Evolutionary conservation across 1,140 invertebrate species (phyloP), one percentile per base, ranked within the genome.

Genomic region (Zaprionus vittiger): DNA sequence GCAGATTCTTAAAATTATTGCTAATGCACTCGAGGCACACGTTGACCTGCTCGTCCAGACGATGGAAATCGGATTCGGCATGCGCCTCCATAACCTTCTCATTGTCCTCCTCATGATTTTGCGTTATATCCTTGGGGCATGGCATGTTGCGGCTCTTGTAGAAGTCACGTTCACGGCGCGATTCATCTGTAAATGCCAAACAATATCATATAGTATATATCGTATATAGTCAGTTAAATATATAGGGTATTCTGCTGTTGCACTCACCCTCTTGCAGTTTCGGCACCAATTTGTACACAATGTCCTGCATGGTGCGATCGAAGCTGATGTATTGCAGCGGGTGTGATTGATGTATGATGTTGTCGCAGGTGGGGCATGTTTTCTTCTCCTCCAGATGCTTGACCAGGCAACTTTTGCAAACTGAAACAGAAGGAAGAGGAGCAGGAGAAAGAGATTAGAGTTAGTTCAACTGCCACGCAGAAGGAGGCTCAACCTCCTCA

Each of bases 251-350:
- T 22, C 12, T 22, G 15, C 20, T 5, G n/a, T 15, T 20, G 56
- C 2, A 57, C 94, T 94, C 94, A 97, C 97, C 96, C 93, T 97
- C 96, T 94, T 98, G 97, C 77, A 99, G 94, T 91, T 98, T 96
- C 72, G 98, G 98, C 76, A 99, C 98, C 79, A 99, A 93, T 95
- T 99, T 99, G 94, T 98, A 99, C 59, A 99, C 98, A 93, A 99
- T 98, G 94, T 99, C 98, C 93, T 99, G 99, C 97, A 99, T 98
- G 70, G 98, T 99, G 81, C 98, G 95, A 94, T 99, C 99, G 94
- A 99, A 98, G 93, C 98, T 98, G 81, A 99, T 98, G 89, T 99
- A 99, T 90, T 99, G 97, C 47, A 99, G 94, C 15, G 98, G 98
- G 94, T 99, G 98, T 9, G 98, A 99, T 92, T 99, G 98, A 93